phyloP scores from a whole-genome alignment of 2,888 invertebrate species.

The Apocheima hispidaria region DNA sequence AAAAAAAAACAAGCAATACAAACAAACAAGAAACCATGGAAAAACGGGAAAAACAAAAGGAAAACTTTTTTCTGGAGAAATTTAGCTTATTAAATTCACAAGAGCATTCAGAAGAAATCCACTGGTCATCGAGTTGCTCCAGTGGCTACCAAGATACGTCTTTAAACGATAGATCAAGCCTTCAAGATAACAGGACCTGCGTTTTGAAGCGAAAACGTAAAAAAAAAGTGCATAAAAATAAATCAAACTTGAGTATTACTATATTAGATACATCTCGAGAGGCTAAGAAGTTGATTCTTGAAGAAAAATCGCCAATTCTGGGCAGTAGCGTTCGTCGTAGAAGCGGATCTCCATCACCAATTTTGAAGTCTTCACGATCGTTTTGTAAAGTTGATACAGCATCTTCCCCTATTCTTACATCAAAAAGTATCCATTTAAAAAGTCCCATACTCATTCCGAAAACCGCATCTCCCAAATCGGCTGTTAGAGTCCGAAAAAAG shows the following conservation, averaged over 20 bases:
- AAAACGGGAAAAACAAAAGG: conserved; percentile 62
- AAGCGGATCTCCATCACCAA: conserved; percentile 49
- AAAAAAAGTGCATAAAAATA: conserved; percentile 58
- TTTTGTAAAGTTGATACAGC: conserved; percentile 28
- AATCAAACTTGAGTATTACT: conserved; percentile 67
- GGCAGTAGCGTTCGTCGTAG: conserved; percentile 30
- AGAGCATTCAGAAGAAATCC: conserved; percentile 68
- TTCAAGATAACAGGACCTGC: conserved; percentile 40
- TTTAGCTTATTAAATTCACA: conserved; percentile 71
- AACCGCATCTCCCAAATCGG: conserved; percentile 48
- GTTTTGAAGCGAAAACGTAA: conserved; percentile 69
- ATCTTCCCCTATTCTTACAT: conserved; percentile 58
- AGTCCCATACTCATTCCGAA: conserved; percentile 68
- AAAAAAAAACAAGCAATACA: not conserved
- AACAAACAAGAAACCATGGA: too few species aligned
- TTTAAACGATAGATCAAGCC: conserved; percentile 45
- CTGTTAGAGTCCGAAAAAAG: conserved; percentile 61
- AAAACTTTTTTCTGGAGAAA: conserved; percentile 65
- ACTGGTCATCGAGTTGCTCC: conserved; percentile 74
- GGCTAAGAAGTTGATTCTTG: conserved; percentile 31
- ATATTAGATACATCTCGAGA: conserved; percentile 53
- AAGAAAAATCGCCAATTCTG: conserved; percentile 57
- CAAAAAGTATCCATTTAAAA: conserved; percentile 43
- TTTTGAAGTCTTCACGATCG: conserved; percentile 46
- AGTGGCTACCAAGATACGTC: conserved; percentile 68